phyloP scores from a whole-genome alignment of 2,797 vertebrate species.

The Phoxinus dragarum region DNA sequence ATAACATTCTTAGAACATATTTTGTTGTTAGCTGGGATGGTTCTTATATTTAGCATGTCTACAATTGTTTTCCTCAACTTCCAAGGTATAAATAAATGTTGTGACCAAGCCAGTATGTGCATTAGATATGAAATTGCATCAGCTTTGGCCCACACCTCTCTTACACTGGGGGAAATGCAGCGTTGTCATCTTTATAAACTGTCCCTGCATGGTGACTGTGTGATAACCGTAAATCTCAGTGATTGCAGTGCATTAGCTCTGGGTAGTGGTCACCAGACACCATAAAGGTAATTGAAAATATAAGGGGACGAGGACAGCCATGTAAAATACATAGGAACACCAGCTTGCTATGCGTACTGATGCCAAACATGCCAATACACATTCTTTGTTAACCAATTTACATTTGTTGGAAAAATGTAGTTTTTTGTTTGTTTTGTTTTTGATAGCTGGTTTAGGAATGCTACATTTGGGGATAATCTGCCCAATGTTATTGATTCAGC shows the following conservation, averaged over 20 bases:
- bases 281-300: conserved; percentile 73
- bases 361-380: background rate
- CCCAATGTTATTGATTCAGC: background rate
- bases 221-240: conserved; percentile 67
- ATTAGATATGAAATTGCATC: conserved; percentile 1
- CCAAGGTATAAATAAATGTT: background rate
- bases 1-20: background rate
- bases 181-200: conserved; percentile 15
- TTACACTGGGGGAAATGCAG: background rate
- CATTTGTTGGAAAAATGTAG: background rate
- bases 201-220: conserved; percentile 43
- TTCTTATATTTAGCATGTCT: background rate
- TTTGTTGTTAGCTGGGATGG: background rate
- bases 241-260: conserved; percentile 67
- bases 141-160: background rate
- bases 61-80: background rate
- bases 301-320: conserved; percentile 60
- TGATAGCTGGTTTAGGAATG: background rate
- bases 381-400: background rate
- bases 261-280: conserved; percentile 65
- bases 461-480: background rate
- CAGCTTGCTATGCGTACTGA: background rate
- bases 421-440: background rate
- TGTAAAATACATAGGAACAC: background rate
- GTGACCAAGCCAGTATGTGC: conserved; percentile 1